These are phyloP conservation scores for Lepas anatifera DNA, from an alignment of 2,888 invertebrate species.

Conservation along the genomic window DNA sequence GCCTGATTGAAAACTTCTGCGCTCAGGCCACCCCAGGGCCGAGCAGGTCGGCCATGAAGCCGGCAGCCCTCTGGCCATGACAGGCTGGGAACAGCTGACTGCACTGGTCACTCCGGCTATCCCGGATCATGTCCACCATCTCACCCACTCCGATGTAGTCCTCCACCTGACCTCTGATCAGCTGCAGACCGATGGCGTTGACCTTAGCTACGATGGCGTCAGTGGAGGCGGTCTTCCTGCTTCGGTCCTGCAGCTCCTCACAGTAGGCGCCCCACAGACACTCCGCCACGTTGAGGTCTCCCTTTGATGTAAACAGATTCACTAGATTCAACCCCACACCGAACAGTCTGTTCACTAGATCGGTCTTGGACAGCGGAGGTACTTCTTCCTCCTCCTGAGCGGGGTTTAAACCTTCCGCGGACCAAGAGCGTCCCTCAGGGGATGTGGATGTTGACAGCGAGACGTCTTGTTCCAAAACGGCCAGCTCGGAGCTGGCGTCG, in stretches of 20 bases:
- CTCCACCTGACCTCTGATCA: background rate
- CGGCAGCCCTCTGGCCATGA: background rate
- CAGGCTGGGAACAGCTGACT: background rate
- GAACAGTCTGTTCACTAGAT: background rate
- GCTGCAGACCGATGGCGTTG: constrained; percentile 1
- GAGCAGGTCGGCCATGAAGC: background rate
- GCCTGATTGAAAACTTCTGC: no score
- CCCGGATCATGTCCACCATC: background rate
- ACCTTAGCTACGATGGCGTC: constrained; percentile 2
- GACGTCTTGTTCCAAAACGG: background rate
- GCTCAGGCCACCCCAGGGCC: no score
- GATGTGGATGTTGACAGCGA: no score
- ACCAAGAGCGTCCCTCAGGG: background rate
- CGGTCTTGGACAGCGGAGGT: background rate
- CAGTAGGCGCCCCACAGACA: constrained; percentile 7
- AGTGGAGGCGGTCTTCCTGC: background rate
- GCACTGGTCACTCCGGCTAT: background rate
- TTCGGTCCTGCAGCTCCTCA: background rate
- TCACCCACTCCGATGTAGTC: constrained; percentile 4
- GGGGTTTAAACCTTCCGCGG: background rate
- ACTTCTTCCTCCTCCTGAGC: background rate
- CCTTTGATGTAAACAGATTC: background rate
- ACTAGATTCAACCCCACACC: background rate
- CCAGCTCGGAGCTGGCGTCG: background rate
- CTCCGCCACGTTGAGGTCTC: background rate